These are phyloP conservation scores for Druceiella hillmani DNA, from an alignment of 2,888 invertebrate species.

Conservation along the genomic window DNA sequence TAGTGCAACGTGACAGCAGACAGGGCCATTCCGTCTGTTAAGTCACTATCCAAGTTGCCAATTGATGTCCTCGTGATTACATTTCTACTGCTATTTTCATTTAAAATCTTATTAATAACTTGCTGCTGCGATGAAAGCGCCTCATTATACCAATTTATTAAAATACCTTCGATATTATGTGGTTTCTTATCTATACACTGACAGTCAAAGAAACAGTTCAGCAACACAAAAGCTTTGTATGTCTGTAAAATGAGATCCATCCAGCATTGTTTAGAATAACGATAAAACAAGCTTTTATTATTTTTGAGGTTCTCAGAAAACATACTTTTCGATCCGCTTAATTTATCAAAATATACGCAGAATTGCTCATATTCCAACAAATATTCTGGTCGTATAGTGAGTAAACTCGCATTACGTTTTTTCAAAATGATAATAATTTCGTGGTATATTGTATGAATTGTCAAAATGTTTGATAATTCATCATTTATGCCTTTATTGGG, in stretches of 20 bases:
- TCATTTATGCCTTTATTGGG: too few relatives aligned
- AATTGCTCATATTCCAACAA: slow-evolving; percentile 41
- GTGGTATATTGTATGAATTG: too few relatives aligned
- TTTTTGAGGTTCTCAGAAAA: slow-evolving; percentile 31
- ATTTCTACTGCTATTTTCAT: slow-evolving; percentile 29
- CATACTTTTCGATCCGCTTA: slow-evolving; percentile 35
- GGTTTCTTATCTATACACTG: slow-evolving; percentile 31
- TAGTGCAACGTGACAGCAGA: slow-evolving; percentile 49
- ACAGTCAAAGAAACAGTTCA: slow-evolving; percentile 45
- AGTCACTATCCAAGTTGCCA: slow-evolving; percentile 45
- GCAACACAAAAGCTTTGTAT: slow-evolving; percentile 53
- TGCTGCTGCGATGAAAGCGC: too few relatives aligned
- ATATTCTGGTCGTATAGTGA: slow-evolving; percentile 36
- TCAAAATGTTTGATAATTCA: too few relatives aligned
- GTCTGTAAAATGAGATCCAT: slow-evolving; percentile 57
- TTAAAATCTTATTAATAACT: too few relatives aligned
- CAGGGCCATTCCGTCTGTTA: slow-evolving; percentile 52
- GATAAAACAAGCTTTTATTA: slow-evolving; percentile 32
- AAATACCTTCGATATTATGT: slow-evolving; percentile 35
- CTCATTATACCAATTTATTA: slow-evolving; percentile 38
- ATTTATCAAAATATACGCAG: slow-evolving; percentile 32
- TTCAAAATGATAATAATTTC: too few relatives aligned
- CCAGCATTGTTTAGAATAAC: slow-evolving; percentile 51
- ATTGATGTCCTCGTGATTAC: slow-evolving; percentile 31
- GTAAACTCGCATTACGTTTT: slow-evolving; percentile 37